Conservation (phyloP, 2,888 invertebrate species). For the Melangyna quadrimaculata region DNA sequence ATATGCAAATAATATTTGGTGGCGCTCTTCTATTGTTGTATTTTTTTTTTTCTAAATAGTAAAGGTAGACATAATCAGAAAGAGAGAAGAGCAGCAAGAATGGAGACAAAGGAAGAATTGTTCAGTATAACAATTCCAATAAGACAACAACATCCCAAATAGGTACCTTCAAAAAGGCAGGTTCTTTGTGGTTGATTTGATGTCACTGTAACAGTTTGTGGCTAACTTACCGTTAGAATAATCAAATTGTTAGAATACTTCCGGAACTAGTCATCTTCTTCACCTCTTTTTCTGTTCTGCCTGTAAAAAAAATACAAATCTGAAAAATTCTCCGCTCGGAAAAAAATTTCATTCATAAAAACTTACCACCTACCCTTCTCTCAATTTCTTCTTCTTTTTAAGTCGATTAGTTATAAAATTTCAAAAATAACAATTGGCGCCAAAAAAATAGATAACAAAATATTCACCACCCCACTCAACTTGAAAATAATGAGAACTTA, state of each 20-base stretch:
- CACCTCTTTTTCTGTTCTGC: neutral
- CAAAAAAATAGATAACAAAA: neutral
- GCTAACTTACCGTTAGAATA: neutral
- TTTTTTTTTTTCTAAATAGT: neutral
- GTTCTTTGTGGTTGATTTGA: neutral
- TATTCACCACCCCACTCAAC: constrained; percentile 26
- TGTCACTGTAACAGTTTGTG: neutral
- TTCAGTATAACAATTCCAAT: neutral
- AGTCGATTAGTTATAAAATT: neutral
- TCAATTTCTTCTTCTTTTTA: neutral
- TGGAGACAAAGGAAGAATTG: neutral
- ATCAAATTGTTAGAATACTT: too few species aligned
- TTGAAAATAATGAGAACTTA: constrained; percentile 14
- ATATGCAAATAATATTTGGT: neutral
- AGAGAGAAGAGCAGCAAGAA: neutral
- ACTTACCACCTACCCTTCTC: neutral
- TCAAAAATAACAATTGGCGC: constrained; percentile 31
- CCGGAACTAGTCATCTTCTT: neutral
- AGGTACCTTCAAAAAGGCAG: neutral
- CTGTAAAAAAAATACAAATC: neutral
- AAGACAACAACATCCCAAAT: neutral
- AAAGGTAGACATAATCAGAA: neutral
- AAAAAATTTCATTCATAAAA: neutral
- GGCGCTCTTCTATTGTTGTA: neutral
- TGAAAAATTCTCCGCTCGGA: neutral